Percentiles rank a stretch among this genome's conserved stretches.
These are phyloP conservation scores for Paragorgia papillata DNA, from an alignment of 92 coral and sea anemone genomes.

Conservation along the genomic window DNA sequence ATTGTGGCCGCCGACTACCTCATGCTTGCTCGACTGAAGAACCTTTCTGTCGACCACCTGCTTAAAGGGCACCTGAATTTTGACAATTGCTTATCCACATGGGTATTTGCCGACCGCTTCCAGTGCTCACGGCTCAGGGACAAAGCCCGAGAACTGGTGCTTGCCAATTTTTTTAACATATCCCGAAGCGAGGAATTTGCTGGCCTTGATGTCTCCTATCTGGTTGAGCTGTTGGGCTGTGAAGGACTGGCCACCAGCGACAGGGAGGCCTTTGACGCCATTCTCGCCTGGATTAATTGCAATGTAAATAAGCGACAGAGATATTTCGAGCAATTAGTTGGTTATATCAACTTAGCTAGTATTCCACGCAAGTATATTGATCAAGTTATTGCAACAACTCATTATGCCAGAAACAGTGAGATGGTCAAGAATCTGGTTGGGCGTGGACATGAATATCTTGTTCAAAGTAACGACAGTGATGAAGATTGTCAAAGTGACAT, in stretches of 20 bases:
- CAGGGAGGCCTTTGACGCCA: conserved; percentile 78
- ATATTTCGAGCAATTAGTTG: conserved; percentile 73
- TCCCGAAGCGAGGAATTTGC: conserved; percentile 69
- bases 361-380: conserved; percentile 76
- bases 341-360: conserved; percentile 65
- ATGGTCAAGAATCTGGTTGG: conserved; percentile 50
- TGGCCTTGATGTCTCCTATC: conserved; percentile 64
- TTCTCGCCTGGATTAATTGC: conserved; percentile 74
- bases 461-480: conserved; percentile 42
- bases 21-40: conserved; percentile 71
- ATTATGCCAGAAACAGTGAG: conserved; percentile 62
- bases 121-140: conserved; percentile 68
- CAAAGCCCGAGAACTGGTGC: conserved; percentile 70
- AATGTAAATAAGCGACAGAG: conserved; percentile 62
- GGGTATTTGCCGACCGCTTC: conserved; percentile 82
- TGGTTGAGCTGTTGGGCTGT: conserved; percentile 78
- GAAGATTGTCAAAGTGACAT: conserved; percentile 57
- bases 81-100: conserved; percentile 77
- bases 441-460: conserved; percentile 35
- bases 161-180: conserved; percentile 75
- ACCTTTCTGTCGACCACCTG: conserved; percentile 62
- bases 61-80: conserved; percentile 69
- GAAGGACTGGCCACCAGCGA: conserved; percentile 92
- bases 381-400: conserved; percentile 44
- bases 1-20: conserved; percentile 74